phyloP scores from a whole-genome alignment of 2,888 invertebrate species.

The Cheilosia vulpina region DNA sequence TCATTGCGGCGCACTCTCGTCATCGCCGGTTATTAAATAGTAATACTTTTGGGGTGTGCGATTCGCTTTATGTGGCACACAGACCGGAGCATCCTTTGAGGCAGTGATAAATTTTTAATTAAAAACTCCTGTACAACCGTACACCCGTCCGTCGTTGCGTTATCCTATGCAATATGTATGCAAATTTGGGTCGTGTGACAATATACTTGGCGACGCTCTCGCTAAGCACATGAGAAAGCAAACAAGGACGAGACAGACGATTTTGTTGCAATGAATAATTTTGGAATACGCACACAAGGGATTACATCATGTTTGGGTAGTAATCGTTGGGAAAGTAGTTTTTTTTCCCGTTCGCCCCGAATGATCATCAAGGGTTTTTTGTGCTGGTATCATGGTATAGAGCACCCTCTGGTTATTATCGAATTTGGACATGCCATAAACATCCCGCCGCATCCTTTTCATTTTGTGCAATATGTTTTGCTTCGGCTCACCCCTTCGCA shows the following conservation, averaged over 20 bases:
- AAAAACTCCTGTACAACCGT: conserved; percentile 46
- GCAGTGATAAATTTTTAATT: conserved; percentile 74
- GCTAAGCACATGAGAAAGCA: conserved; percentile 65
- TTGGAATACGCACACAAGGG: conserved; percentile 55
- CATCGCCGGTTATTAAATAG: conserved; percentile 71
- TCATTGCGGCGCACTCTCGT: conserved; percentile 61
- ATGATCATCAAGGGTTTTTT: conserved; percentile 42
- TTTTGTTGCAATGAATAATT: conserved; percentile 72
- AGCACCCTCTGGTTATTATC: conserved; percentile 54
- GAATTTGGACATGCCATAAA: conserved; percentile 63
- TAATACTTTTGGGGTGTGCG: conserved; percentile 61
- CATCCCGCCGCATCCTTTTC: conserved; percentile 68
- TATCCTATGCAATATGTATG: conserved; percentile 72
- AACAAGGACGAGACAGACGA: conserved; percentile 53
- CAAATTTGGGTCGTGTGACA: conserved; percentile 73
- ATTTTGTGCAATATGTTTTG: conserved; percentile 65
- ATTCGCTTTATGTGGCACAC: conserved; percentile 27
- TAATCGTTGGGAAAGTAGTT: conserved; percentile 58
- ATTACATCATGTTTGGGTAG: conserved; percentile 65
- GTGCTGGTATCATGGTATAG: conserved; percentile 6
- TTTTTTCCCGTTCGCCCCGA: conserved; percentile 11
- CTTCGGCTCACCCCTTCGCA: conserved; percentile 48
- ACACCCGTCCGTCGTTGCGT: conserved; percentile 42
- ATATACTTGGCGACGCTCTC: conserved; percentile 50
- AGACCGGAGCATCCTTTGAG: conserved; percentile 46